Evolutionary conservation across 2,113 vertebrate genomes (phyloP), one percentile per base, ranked within the genome.

Genomic region (Galbula dea): DNA sequence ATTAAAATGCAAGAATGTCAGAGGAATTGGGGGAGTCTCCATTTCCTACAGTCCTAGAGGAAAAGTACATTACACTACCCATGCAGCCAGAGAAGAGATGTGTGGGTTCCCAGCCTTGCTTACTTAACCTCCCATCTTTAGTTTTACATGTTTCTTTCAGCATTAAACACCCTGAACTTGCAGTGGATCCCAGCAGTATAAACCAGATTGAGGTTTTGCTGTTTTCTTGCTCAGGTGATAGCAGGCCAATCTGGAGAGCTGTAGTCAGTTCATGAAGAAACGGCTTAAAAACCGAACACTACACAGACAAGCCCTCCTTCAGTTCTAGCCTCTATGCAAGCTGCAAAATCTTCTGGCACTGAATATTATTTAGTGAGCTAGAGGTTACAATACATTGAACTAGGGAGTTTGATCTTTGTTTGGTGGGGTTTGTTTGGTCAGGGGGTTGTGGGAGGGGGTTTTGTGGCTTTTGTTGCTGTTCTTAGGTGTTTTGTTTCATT

Each of bases 101-200:
- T 8, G 27, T 49, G 36, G 5, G 23, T 55, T 92, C 72, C 39
- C 48, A 93, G 62, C 41, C 24, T 69, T 84, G 36, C 52, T 52
- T 48, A 49, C 54, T 36, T 14, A n/a, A 16, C 20, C 46, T 79
- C n/a, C 19, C 6, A 1, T 37, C 26, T 57, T 23, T 4, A 74
- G 22, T 43, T 55, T 36, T 51, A n/a, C 5, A 2, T 13, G 6
- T 63, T 78, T 81, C 48, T 68, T 75, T 66, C 29, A 21, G 9
- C 23, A 12, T 48, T 61, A 68, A 57, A 61, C 10, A 30, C 15
- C 19, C 41, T 8, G 4, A 6, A 75, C 34, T 23, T n/a, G 29
- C 45, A 48, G 22, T 2, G 5, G 9, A 24, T 34, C 21, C 46
- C 49, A n/a, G 30, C 0, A 0, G 7, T n/a, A 66, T 17, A 21